These are phyloP conservation scores for Gavialis gangeticus DNA, from an alignment of 2,113 vertebrate genomes.

Conservation along the genomic window DNA sequence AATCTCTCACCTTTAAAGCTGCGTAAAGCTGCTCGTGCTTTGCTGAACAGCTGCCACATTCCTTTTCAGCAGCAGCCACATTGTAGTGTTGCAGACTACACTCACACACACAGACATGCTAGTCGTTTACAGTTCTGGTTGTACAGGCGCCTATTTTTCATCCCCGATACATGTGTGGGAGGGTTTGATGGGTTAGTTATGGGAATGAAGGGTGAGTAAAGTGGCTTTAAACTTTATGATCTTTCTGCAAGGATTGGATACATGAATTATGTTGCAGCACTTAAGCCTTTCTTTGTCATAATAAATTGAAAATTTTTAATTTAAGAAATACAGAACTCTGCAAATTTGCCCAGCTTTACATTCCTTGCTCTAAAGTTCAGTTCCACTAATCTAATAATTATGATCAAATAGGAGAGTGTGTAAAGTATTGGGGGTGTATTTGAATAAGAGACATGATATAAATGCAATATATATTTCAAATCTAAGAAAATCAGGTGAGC, in stretches of 20 bases:
- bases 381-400: background rate
- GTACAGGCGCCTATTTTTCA: background rate
- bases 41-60: background rate
- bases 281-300: background rate
- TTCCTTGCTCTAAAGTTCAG: background rate
- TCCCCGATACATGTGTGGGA: too few species aligned
- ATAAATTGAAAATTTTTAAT: background rate
- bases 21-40: background rate
- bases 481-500: background rate
- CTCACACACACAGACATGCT: accelerated
- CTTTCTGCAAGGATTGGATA: background rate
- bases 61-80: background rate
- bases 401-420: background rate
- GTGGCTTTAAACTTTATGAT: background rate
- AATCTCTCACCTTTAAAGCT: background rate
- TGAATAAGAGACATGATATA: background rate
- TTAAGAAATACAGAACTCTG: background rate
- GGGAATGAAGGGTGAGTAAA: background rate
- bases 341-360: background rate
- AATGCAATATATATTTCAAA: background rate
- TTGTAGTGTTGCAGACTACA: too few species aligned
- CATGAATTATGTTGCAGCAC: background rate
- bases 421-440: background rate
- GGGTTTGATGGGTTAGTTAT: background rate
- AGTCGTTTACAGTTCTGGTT: background rate